Base-by-base conservation (phyloP, 92 coral and sea anemone genomes). In the Actinostola sp. region DNA sequence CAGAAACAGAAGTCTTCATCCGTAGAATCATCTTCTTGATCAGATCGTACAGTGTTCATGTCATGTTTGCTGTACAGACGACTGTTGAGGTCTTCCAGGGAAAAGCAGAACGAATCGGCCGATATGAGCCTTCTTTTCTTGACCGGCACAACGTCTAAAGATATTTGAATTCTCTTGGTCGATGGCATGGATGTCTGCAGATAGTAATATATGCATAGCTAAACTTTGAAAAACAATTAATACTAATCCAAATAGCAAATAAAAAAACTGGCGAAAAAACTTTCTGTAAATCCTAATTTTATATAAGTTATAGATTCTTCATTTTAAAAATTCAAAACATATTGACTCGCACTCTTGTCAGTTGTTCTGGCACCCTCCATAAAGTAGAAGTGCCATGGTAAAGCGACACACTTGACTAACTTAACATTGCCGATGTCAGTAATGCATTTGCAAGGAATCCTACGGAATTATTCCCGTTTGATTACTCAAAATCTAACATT, bases 1-100 rank as follows among this genome's bases (percentile, higher is more conserved):
- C 81, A 75, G 66, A 75, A 75, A 34, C 81, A 75, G 10, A 75
- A 30, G 36, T 50, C 48, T 55, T 64, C 56, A 45, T 62, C 57
- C 27, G 25, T 2, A 13, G 72, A 35, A 16, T 61, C 51, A 9
- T 53, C 49, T 26, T 46, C 45, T 3, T 2, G n/a, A 26, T 67
- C 41, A 9, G 3, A 4, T 20, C 7, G 60, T 8, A 33, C 24
- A 17, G 6, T 41, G 16, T 34, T 8, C 9, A 27, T 0, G 57
- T 35, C 50, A 33, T 73, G 70, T 62, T 52, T 61, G n/a, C 49
- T 75, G 81, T 75, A 36, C 17, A 75, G 43, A 0, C 51, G 81
- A 4, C 70, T 70, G 8, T 34, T 75, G 20, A 75, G 50, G 61
- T 75, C 81, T 4, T 75, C 72, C 0, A 75, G 25, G 9, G 81